A percentile compares a stretch with the other conserved stretches of the same genome.
Evolutionary conservation across 2,113 vertebrate species (phyloP).

Genomic region (Bungarus multicinctus): DNA sequence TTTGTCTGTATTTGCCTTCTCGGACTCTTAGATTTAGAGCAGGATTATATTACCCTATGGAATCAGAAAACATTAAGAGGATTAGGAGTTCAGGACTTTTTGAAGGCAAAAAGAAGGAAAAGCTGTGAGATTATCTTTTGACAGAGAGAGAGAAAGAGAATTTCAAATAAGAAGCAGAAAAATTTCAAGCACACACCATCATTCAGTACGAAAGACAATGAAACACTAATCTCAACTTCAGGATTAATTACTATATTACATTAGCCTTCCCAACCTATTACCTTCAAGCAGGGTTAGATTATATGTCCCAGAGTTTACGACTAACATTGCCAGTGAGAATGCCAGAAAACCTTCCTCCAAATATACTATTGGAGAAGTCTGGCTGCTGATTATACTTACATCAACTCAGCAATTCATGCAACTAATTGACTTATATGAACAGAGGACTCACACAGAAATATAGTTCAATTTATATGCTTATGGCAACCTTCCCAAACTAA

Average conservation of each 20-base stretch:
- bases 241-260: neutral
- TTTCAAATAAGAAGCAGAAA: conserved; percentile 40
- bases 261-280: neutral
- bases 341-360: neutral
- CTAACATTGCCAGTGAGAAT: neutral
- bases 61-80: conserved; percentile 73
- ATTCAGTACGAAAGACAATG: conserved; percentile 18
- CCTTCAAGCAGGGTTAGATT: neutral
- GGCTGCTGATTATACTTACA: neutral
- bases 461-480: neutral
- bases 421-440: neutral
- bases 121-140: conserved; percentile 53
- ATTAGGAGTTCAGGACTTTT: conserved; percentile 75
- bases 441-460: neutral
- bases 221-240: neutral
- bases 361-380: neutral
- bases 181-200: conserved; percentile 35
- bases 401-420: neutral
- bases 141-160: conserved; percentile 45
- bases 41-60: conserved; percentile 71
- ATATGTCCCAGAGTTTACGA: neutral
- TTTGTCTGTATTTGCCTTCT: conserved; percentile 47
- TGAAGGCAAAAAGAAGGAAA: conserved; percentile 62
- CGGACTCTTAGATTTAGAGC: conserved; percentile 66
- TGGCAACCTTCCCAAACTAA: neutral